Evolutionary conservation across 2,888 invertebrate species (phyloP).

Genomic region (Ryuthela nishihirai): DNA sequence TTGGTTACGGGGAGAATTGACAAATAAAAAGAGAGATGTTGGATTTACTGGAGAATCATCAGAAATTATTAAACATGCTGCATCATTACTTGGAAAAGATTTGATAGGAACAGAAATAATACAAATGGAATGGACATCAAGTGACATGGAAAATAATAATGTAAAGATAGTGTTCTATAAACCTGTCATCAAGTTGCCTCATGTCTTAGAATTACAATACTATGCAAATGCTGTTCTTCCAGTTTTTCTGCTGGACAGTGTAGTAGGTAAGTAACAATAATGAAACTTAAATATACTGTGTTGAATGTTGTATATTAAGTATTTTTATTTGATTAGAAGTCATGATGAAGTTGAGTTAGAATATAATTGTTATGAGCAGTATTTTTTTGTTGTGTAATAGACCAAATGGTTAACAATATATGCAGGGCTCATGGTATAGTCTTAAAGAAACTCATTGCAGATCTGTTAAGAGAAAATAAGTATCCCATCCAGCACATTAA

Average conservation of each 20-base stretch:
- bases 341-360: too few relatives aligned
- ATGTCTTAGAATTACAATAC: conserved; percentile 82
- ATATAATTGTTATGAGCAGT: too few relatives aligned
- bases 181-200: conserved; percentile 68
- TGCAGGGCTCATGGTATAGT: too few relatives aligned
- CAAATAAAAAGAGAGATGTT: conserved; percentile 62
- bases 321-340: neutral
- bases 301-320: too few relatives aligned
- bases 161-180: conserved; percentile 55
- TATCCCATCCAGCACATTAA: too few relatives aligned
- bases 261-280: conserved; percentile 66
- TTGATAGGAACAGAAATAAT: conserved; percentile 61
- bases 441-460: too few relatives aligned
- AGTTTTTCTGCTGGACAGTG: conserved; percentile 76
- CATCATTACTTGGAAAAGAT: conserved; percentile 69
- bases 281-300: too few relatives aligned
- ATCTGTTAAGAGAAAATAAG: too few relatives aligned
- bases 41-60: conserved; percentile 71
- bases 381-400: too few relatives aligned
- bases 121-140: conserved; percentile 50
- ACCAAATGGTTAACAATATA: too few relatives aligned
- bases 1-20: conserved; percentile 55
- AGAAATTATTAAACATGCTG: conserved; percentile 72
- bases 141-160: conserved; percentile 44
- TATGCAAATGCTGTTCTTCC: conserved; percentile 78